Conservation (phyloP, 2,113 vertebrate genomes). For the Zosterops japonicus region DNA sequence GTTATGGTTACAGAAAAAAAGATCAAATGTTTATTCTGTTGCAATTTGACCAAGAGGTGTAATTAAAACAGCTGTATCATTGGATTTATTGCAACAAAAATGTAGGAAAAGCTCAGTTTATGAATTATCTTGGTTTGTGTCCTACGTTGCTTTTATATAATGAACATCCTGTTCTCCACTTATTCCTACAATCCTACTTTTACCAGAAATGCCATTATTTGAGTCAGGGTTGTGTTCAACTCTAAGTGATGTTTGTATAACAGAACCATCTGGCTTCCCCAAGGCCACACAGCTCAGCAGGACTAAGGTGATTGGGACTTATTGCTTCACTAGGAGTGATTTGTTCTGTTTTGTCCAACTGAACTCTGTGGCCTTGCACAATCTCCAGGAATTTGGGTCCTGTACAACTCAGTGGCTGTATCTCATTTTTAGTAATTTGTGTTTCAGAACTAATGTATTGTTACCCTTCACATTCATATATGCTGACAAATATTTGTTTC, state of each 20-base stretch:
- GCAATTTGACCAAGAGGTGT: neutral
- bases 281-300: neutral
- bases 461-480: neutral
- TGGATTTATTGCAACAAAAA: neutral
- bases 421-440: neutral
- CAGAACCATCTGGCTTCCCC: conserved; percentile 32
- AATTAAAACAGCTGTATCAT: neutral
- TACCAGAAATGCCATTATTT: conserved; percentile 29
- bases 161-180: neutral
- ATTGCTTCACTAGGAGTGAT: neutral
- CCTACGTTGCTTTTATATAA: neutral
- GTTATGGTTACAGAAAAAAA: conserved; percentile 2
- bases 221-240: neutral
- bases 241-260: neutral
- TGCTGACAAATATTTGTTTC: neutral
- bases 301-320: conserved; percentile 17
- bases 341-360: neutral
- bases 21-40: neutral
- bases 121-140: neutral
- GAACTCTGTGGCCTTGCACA: neutral
- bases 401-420: neutral
- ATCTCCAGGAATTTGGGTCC: neutral
- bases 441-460: neutral
- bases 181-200: neutral
- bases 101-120: neutral